phyloP scores from a whole-genome alignment of 2,113 vertebrate species.

The Eulemur macaco region DNA sequence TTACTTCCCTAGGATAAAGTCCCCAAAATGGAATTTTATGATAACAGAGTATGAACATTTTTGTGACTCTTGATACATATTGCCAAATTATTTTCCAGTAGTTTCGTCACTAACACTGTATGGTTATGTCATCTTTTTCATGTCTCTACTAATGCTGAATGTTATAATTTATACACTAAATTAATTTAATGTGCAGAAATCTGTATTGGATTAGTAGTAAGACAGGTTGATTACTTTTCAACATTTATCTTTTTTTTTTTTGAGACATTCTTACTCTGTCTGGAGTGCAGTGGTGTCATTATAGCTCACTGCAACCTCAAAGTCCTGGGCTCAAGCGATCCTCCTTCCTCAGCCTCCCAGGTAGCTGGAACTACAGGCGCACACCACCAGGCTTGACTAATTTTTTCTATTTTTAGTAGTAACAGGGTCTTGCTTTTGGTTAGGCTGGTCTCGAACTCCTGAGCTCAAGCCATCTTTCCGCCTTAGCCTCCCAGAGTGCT shows the following conservation, averaged over 20 bases:
- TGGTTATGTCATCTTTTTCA: not conserved
- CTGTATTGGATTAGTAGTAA: not conserved
- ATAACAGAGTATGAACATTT: not conserved
- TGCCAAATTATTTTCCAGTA: not conserved
- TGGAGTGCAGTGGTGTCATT: no score
- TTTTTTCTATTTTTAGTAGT: no score
- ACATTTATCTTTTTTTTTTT: not conserved
- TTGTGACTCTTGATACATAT: not conserved
- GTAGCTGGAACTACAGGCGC: no score
- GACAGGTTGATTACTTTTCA: not conserved
- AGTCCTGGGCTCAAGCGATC: no score
- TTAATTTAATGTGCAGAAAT: not conserved
- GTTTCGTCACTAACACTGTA: not conserved
- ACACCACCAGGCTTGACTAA: no score
- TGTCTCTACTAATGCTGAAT: not conserved
- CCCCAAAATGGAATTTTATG: not conserved
- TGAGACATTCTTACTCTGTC: no score
- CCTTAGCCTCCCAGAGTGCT: no score
- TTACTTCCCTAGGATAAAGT: not conserved
- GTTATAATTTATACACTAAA: not conserved
- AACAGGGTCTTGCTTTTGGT: no score
- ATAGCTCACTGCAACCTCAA: no score
- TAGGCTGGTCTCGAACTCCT: no score
- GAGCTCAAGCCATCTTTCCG: no score
- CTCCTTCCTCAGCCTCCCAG: no score